Evolutionary conservation across 2,797 vertebrate genomes (phyloP).

Genomic region (Bucorvus abyssinicus): DNA sequence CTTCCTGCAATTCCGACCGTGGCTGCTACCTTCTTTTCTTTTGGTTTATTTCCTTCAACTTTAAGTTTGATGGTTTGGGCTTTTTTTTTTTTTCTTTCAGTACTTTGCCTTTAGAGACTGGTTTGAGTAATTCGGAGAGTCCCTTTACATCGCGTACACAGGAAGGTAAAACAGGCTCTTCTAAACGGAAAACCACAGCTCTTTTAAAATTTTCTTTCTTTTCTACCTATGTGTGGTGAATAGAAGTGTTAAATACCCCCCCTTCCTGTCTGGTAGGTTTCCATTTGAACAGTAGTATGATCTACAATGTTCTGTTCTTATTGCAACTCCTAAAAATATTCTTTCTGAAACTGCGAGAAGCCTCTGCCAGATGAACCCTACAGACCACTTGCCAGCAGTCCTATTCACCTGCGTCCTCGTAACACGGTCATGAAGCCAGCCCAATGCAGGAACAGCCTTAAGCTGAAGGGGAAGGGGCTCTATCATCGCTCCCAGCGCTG

Average conservation of each 20-base stretch:
- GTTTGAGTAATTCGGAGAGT: constrained; percentile 1
- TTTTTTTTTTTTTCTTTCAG: background rate
- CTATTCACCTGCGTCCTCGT: background rate
- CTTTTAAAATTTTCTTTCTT: background rate
- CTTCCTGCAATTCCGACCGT: background rate
- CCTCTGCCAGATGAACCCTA: background rate
- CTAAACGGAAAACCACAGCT: constrained; percentile 41
- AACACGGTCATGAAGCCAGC: background rate
- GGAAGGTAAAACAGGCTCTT: background rate
- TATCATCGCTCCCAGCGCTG: background rate
- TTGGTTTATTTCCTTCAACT: background rate
- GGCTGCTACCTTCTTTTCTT: background rate
- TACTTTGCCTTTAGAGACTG: background rate
- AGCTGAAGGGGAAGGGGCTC: background rate
- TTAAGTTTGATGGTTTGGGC: background rate
- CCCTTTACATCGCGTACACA: background rate
- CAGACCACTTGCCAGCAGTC: background rate
- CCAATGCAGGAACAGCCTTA: background rate
- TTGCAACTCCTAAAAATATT: background rate
- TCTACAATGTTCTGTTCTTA: background rate
- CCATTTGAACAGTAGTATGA: background rate
- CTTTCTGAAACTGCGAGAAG: background rate
- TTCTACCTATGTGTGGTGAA: background rate
- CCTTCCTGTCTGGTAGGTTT: background rate
- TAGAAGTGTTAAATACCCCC: background rate